These are phyloP conservation scores for Heliconius congener DNA, from an alignment of 1,140 invertebrate species.

Conservation along the genomic window DNA sequence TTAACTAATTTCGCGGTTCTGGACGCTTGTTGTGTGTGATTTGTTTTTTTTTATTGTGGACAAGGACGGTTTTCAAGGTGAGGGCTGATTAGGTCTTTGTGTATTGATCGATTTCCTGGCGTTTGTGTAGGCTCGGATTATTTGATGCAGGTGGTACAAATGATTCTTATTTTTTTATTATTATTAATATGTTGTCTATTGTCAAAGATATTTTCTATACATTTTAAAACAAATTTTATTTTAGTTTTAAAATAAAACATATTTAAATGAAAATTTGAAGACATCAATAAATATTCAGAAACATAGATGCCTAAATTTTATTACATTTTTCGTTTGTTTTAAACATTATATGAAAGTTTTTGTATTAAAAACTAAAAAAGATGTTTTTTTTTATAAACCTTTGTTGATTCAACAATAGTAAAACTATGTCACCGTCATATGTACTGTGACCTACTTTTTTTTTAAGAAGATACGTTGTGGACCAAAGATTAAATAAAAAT, in stretches of 20 bases:
- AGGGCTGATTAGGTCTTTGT: conserved; percentile 28
- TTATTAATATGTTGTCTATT: not conserved
- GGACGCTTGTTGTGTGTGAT: conserved; percentile 48
- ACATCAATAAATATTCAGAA: not conserved
- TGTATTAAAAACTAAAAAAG: not conserved
- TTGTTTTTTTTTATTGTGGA: conserved; percentile 46
- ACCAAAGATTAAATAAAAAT: not conserved
- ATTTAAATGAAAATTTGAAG: no score
- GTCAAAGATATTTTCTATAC: not conserved
- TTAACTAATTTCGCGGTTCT: conserved; percentile 43
- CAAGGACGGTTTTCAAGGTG: conserved; percentile 34
- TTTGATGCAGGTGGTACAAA: not conserved
- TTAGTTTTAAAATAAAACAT: no score
- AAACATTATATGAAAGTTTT: not conserved
- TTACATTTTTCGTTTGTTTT: no score
- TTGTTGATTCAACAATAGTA: conserved; percentile 15
- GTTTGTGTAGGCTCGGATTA: conserved; percentile 8
- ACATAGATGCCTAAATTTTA: no score
- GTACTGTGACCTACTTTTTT: conserved; percentile 5
- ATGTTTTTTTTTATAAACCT: conserved; percentile 7
- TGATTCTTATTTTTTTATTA: not conserved
- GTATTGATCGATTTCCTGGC: conserved; percentile 13
- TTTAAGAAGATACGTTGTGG: conserved; percentile 7
- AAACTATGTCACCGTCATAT: not conserved
- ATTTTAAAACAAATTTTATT: not conserved